Conservation (phyloP, 2,113 vertebrate species). For the Crotophaga sulcirostris region DNA sequence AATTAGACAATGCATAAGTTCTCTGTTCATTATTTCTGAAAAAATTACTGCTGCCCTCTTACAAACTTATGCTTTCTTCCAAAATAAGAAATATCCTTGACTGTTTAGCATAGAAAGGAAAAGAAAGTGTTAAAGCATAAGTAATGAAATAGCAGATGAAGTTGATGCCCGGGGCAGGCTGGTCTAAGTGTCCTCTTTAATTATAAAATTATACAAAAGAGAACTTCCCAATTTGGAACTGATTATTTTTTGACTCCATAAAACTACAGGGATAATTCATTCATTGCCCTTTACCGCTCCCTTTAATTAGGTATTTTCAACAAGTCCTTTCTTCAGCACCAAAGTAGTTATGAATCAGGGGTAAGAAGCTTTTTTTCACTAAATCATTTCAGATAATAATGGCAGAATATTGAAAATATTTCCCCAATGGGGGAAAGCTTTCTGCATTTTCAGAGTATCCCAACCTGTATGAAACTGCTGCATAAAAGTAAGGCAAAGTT, state of each 20-base stretch:
- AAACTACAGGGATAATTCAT: slow-evolving; percentile 52
- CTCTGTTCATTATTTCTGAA: not conserved
- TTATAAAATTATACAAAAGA: slow-evolving; percentile 60
- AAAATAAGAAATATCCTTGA: not conserved
- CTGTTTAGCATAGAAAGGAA: not conserved
- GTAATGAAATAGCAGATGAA: slow-evolving; percentile 6
- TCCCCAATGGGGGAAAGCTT: not conserved
- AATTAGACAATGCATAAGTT: not conserved
- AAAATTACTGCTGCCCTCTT: not conserved
- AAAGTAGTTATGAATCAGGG: not conserved
- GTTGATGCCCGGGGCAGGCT: slow-evolving; percentile 11
- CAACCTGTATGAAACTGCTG: not conserved
- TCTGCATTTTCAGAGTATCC: not conserved
- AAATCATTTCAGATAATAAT: not conserved
- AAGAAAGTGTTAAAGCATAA: not conserved
- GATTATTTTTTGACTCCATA: slow-evolving; percentile 47
- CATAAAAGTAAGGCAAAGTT: not conserved
- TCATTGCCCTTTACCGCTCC: slow-evolving; percentile 56
- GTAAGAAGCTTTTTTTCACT: not conserved
- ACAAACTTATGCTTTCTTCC: not conserved
- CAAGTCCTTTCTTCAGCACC: slow-evolving; percentile 21
- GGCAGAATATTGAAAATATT: not conserved
- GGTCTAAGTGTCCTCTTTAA: not conserved
- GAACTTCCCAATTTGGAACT: slow-evolving; percentile 26
- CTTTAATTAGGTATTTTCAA: slow-evolving; percentile 48